phyloP scores from a whole-genome alignment of 37 sponge, comb jelly and placozoan species.

The Cliona cf. orientalis region DNA sequence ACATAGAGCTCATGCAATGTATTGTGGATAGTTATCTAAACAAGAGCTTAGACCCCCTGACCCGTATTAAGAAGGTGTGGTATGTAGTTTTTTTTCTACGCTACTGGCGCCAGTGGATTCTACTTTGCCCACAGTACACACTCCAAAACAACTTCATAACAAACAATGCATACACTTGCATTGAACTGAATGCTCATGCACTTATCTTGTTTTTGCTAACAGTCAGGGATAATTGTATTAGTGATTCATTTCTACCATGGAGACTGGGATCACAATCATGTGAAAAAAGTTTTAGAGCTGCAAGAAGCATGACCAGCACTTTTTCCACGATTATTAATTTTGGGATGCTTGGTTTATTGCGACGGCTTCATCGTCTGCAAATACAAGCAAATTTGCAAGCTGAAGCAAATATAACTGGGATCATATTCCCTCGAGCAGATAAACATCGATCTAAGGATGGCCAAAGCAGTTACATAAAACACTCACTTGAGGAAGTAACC shows the following conservation, averaged over 20 bases:
- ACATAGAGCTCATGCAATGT: slow-evolving; percentile 14
- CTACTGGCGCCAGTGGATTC: slow-evolving; percentile 57
- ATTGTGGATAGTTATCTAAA: slow-evolving; percentile 54
- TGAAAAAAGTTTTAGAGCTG: slow-evolving; percentile 60
- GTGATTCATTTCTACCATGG: slow-evolving; percentile 52
- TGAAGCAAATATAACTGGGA: slow-evolving; percentile 19
- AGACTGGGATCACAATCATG: slow-evolving; percentile 64
- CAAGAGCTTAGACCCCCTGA: slow-evolving; percentile 23
- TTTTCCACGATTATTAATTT: slow-evolving; percentile 66
- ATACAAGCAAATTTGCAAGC: slow-evolving; percentile 43
- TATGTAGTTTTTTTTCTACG: slow-evolving; percentile 41
- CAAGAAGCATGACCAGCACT: slow-evolving; percentile 47
- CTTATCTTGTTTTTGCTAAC: slow-evolving; percentile 22
- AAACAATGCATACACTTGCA: slow-evolving; percentile 47
- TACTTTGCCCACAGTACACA: slow-evolving; percentile 29
- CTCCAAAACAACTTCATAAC: slow-evolving; percentile 54
- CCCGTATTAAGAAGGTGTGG: slow-evolving; percentile 47
- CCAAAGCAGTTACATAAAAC: neutral
- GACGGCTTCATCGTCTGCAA: slow-evolving; percentile 54
- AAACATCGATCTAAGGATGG: slow-evolving; percentile 29
- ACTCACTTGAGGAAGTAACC: no score
- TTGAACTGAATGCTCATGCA: slow-evolving; percentile 68
- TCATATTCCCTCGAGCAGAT: slow-evolving; percentile 32
- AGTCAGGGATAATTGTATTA: neutral
- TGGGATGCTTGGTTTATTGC: slow-evolving; percentile 56